Evolutionary conservation across 2,113 vertebrate genomes (phyloP), one percentile per base, ranked within the genome.

Genomic region (Monopterus albus): DNA sequence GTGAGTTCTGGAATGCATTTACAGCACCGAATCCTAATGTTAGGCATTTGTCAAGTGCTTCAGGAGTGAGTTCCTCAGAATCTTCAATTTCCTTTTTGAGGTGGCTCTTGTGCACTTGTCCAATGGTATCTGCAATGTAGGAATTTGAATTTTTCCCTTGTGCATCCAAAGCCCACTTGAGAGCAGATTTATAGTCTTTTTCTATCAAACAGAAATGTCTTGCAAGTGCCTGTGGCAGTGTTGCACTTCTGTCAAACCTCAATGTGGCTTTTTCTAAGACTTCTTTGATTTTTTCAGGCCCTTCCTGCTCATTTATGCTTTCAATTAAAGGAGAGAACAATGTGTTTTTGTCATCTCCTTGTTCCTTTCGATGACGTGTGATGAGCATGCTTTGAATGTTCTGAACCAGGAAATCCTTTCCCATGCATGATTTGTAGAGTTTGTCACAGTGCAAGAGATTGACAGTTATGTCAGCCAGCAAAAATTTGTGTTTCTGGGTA

Each of bases 41-140:
- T 7, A 88, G 18, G 25, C 51, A 83, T 55, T 64, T 56, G 17
- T 74, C 58, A 31, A 25, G 59, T 7, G 9, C 26, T 56, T 85
- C 63, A 21, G 83, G 55, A 33, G 57, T 80, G 15, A 72, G 0
- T 31, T 49, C 6, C 10, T 71, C 11, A 23, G 0, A 3, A 39
- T 39, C 0, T 35, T 76, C 5, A 9, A 66, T 75, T 63, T 64
- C 45, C 21, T 73, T 65, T 76, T 81, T 85, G 1, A 88, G 6
- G 2, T 81, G 3, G 28, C 14, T 71, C 49, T 85, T 88, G 2
- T 83, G 70, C 17, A 85, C 67, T 45, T 85, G 83, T 51, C 82
- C 83, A n/a, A 88, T 39, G 35, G 83, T 88, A 55, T 88, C 82
- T 31, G 83, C 77, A 39, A 79, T 85, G 60, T 81, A 88, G 23